Percentiles rank a stretch among this genome's conserved stretches.
phyloP scores from a whole-genome alignment of 1,140 invertebrate species.

The Cardiocondyla obscurior region DNA sequence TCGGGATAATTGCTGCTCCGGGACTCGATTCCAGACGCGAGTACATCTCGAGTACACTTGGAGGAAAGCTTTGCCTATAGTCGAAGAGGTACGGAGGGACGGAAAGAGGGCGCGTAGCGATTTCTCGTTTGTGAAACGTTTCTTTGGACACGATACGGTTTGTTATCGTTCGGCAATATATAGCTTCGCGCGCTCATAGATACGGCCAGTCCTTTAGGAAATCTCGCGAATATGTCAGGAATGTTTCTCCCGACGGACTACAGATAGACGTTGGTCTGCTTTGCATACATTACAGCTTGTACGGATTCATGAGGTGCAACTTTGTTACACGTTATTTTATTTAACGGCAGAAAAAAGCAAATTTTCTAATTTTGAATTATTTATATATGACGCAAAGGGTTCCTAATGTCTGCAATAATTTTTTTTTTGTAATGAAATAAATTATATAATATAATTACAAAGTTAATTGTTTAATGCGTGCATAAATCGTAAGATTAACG shows the following conservation, averaged over 20 bases:
- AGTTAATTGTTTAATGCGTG: too few relatives aligned
- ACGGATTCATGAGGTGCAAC: neutral
- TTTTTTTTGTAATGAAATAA: neutral
- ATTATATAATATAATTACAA: neutral
- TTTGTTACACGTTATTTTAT: neutral
- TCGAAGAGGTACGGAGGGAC: neutral
- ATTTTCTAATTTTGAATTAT: neutral
- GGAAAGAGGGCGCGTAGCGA: slow-evolving; percentile 44
- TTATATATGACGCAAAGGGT: too few relatives aligned
- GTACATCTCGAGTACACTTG: slow-evolving; percentile 65
- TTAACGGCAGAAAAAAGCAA: neutral
- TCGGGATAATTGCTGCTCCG: slow-evolving; percentile 74
- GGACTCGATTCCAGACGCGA: slow-evolving; percentile 69
- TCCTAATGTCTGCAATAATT: neutral
- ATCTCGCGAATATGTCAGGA: slow-evolving; percentile 37
- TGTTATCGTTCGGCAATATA: slow-evolving; percentile 64
- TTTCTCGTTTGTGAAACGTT: slow-evolving; percentile 66
- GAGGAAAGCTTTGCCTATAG: slow-evolving; percentile 59
- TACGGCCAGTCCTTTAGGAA: slow-evolving; percentile 30
- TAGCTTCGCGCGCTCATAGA: slow-evolving; percentile 7
- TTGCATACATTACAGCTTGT: neutral
- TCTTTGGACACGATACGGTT: slow-evolving; percentile 56
- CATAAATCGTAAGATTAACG: too few relatives aligned
- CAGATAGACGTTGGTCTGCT: neutral
- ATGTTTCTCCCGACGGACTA: slow-evolving; percentile 26